These are phyloP conservation scores for Lamprologus sp. DNA, from an alignment of 2,113 vertebrate genomes.

Conservation along the genomic window DNA sequence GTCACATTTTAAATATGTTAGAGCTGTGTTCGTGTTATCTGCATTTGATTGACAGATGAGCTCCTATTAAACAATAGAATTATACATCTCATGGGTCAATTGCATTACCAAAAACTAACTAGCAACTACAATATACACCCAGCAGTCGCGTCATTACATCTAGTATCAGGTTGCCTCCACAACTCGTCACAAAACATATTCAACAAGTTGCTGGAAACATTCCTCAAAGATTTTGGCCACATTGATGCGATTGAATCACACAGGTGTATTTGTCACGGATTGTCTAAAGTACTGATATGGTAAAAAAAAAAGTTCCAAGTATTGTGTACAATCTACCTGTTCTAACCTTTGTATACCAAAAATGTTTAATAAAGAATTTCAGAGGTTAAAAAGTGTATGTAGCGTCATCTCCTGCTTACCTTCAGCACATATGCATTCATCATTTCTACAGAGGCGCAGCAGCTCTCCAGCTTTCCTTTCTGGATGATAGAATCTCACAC, in stretches of 20 bases:
- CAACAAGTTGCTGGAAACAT: background rate
- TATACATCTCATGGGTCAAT: background rate
- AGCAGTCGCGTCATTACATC: background rate
- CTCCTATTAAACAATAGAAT: background rate
- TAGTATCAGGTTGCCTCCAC: background rate
- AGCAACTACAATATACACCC: background rate
- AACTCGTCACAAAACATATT: background rate
- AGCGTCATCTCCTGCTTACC: slow-evolving; percentile 5
- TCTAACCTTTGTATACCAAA: background rate
- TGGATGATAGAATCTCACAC: slow-evolving; percentile 72
- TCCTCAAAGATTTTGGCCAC: background rate
- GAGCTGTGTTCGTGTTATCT: background rate
- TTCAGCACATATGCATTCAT: slow-evolving; percentile 66
- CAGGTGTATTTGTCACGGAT: background rate
- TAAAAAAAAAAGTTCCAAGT: background rate
- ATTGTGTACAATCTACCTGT: background rate
- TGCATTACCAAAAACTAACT: background rate
- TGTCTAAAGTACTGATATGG: background rate
- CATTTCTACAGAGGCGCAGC: slow-evolving; percentile 47
- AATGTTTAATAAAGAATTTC: background rate
- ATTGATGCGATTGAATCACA: background rate
- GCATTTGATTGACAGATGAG: background rate
- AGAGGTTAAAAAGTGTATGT: background rate
- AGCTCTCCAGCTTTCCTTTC: slow-evolving; percentile 47
- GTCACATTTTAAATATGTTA: background rate